phyloP scores from a whole-genome alignment of 2,888 invertebrate species.

The Galeruca laticollis region DNA sequence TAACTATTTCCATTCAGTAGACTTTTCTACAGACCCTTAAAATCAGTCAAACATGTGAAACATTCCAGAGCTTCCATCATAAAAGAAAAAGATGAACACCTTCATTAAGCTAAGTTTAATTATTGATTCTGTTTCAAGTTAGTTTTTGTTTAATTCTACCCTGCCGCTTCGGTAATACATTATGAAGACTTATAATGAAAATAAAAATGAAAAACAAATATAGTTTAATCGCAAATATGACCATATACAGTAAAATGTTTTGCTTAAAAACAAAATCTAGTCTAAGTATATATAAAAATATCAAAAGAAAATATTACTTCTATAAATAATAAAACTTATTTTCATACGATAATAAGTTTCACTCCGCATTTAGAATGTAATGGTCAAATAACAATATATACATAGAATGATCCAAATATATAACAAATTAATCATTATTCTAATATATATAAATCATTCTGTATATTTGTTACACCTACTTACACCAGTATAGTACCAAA shows the following conservation, averaged over 20 bases:
- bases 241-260: constrained; percentile 17
- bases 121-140: no score
- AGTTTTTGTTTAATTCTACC: no score
- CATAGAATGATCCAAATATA: constrained; percentile 2
- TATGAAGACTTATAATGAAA: background rate
- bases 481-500: background rate
- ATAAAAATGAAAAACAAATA: constrained; percentile 1
- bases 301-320: constrained; percentile 12
- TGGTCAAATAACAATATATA: background rate
- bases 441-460: background rate
- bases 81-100: no score
- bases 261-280: constrained; percentile 20
- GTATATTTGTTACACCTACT: background rate
- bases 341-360: background rate
- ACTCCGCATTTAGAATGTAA: constrained; percentile 3
- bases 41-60: no score
- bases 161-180: no score
- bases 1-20: no score
- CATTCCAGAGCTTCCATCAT: no score
- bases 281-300: constrained; percentile 18
- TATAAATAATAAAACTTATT: constrained; percentile 11
- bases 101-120: no score
- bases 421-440: background rate
- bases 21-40: no score
- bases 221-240: constrained; percentile 17